These are phyloP conservation scores for Caenorhabditis uteleia DNA, from an alignment of 2,888 invertebrate species.

Conservation along the genomic window DNA sequence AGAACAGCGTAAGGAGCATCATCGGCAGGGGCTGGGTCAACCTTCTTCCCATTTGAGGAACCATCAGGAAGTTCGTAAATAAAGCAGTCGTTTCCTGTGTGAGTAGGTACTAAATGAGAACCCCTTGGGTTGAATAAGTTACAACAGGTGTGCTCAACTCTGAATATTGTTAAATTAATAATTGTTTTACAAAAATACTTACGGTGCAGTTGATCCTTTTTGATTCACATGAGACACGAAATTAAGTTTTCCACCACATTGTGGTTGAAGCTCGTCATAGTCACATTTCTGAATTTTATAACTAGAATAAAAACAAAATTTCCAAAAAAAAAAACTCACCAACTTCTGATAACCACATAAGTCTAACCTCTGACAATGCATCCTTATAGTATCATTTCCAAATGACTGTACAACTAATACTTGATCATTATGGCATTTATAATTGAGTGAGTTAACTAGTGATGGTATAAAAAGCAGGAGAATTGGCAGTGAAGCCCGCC, in stretches of 20 bases:
- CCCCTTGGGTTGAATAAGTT: conserved; percentile 57
- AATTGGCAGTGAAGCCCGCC: conserved; percentile 38
- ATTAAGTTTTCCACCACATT: conserved; percentile 67
- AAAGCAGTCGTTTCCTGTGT: conserved; percentile 68
- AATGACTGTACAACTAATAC: conserved; percentile 67
- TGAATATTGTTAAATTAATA: no score
- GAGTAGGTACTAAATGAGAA: conserved; percentile 53
- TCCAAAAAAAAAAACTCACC: conserved; percentile 37
- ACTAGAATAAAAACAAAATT: no score
- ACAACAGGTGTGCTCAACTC: conserved; percentile 67
- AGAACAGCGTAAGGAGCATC: conserved; percentile 38
- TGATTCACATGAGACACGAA: conserved; percentile 68
- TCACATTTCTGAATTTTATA: conserved; percentile 54
- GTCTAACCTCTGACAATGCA: conserved; percentile 68
- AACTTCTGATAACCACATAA: conserved; percentile 64
- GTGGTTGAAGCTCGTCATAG: conserved; percentile 64
- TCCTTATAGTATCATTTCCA: conserved; percentile 69
- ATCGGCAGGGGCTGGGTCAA: conserved; percentile 31
- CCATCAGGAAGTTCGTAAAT: conserved; percentile 68
- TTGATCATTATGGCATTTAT: conserved; percentile 55
- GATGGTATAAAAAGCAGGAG: conserved; percentile 23
- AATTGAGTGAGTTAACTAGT: conserved; percentile 32
- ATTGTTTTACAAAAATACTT: conserved; percentile 28
- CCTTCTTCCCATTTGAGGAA: conserved; percentile 35
- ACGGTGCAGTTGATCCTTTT: conserved; percentile 58